Evolutionary conservation across 2,113 vertebrate species (phyloP).

Genomic region (Misgurnus anguillicaudatus): DNA sequence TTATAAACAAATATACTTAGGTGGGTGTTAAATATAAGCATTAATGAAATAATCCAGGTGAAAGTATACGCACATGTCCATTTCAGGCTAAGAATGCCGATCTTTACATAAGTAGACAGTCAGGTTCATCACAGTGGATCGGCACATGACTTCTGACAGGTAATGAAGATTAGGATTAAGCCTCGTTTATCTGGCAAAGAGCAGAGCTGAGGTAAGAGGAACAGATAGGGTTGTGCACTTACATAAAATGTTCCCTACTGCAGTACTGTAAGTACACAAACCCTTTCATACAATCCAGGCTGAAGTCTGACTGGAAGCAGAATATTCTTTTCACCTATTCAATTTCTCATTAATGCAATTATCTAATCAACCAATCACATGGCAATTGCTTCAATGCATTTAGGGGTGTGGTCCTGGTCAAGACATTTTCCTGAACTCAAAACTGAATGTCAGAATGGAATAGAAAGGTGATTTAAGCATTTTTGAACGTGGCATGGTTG

Average conservation of each 20-base stretch:
- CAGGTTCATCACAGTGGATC: constrained; percentile 58
- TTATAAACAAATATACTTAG: neutral
- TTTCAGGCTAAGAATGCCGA: constrained; percentile 4
- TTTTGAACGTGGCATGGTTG: no score
- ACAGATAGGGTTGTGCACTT: neutral
- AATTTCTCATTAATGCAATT: no score
- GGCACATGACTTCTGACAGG: constrained; percentile 70
- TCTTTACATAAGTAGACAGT: constrained; percentile 59
- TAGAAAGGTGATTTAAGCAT: no score
- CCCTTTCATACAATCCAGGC: neutral
- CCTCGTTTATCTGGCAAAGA: constrained; percentile 51
- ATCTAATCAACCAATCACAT: no score
- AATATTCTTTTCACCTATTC: no score
- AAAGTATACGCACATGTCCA: constrained; percentile 11
- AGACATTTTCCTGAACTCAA: no score
- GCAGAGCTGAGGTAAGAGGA: constrained; percentile 54
- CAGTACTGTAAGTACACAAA: neutral
- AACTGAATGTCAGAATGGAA: no score
- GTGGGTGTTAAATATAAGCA: neutral
- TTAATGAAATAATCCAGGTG: constrained; percentile 1
- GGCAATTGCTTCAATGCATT: no score
- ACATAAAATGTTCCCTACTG: constrained; percentile 28
- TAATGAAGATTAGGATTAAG: constrained; percentile 71
- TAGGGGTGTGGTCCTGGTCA: no score
- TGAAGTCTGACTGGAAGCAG: no score